phyloP scores from a whole-genome alignment of 2,888 invertebrate species.

The Entomobrya proxima region DNA sequence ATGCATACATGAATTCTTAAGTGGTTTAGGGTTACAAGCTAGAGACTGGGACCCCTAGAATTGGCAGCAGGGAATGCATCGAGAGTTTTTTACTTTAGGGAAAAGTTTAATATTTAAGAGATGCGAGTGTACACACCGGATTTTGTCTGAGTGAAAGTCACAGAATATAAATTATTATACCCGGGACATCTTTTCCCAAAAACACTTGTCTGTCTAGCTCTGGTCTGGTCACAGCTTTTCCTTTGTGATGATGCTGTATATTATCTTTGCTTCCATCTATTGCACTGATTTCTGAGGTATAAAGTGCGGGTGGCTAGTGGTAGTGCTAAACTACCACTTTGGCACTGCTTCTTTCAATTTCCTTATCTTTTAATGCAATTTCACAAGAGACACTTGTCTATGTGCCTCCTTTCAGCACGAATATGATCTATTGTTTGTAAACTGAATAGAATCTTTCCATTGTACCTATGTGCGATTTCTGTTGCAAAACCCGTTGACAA shows the following conservation, averaged over 20 bases:
- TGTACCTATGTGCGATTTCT: too few relatives aligned
- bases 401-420: too few relatives aligned
- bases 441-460: too few relatives aligned
- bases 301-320: background rate
- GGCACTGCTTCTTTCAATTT: too few relatives aligned
- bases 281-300: background rate
- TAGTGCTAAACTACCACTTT: too few relatives aligned
- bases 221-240: conserved; percentile 56
- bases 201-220: conserved; percentile 44
- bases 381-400: too few relatives aligned
- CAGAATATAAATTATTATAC: conserved; percentile 58
- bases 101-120: background rate
- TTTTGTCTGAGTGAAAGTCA: conserved; percentile 47
- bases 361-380: too few relatives aligned
- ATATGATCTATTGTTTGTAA: too few relatives aligned
- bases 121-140: conserved; percentile 6
- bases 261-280: background rate
- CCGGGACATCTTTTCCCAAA: conserved; percentile 42
- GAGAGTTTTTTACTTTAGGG: background rate
- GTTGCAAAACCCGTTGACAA: too few relatives aligned
- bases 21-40: background rate
- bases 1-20: background rate
- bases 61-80: background rate
- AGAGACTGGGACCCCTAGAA: background rate
- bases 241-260: conserved; percentile 32